Percentiles rank a stretch among this genome's conserved stretches.
These are phyloP conservation scores for Dynastes hyllus DNA, from an alignment of 2,888 invertebrate genomes.

Conservation along the genomic window DNA sequence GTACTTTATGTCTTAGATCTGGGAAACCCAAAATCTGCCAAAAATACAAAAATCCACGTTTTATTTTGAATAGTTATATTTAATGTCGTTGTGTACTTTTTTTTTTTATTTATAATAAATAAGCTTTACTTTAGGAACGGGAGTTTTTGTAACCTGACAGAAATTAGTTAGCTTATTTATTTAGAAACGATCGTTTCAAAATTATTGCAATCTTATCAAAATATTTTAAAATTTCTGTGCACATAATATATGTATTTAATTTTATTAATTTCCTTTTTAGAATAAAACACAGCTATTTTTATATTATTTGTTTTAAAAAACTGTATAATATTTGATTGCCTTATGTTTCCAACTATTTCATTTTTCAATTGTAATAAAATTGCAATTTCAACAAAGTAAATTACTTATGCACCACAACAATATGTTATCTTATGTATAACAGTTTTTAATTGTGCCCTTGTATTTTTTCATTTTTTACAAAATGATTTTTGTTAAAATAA, in stretches of 20 bases:
- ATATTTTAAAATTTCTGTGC: slow-evolving; percentile 69
- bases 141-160: slow-evolving; percentile 52
- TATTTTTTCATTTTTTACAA: slow-evolving; percentile 63
- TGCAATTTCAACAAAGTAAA: slow-evolving; percentile 67
- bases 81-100: slow-evolving; percentile 56
- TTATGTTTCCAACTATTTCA: slow-evolving; percentile 62
- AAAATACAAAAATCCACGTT: slow-evolving; percentile 45
- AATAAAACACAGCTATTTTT: slow-evolving; percentile 70
- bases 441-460: slow-evolving; percentile 70
- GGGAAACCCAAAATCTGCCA: slow-evolving; percentile 47
- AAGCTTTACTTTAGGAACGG: slow-evolving; percentile 51
- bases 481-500: slow-evolving; percentile 46
- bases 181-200: slow-evolving; percentile 58
- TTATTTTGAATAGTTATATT: slow-evolving; percentile 50
- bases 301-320: slow-evolving; percentile 61
- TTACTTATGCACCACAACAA: slow-evolving; percentile 66
- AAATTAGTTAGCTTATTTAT: slow-evolving; percentile 51
- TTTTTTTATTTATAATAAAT: slow-evolving; percentile 55
- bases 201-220: slow-evolving; percentile 71
- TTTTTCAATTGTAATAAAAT: slow-evolving; percentile 59
- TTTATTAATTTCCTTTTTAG: slow-evolving; percentile 63
- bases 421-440: slow-evolving; percentile 67
- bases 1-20: slow-evolving; percentile 61
- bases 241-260: slow-evolving; percentile 61
- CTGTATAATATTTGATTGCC: slow-evolving; percentile 70